Evolutionary conservation across 2,888 invertebrate genomes (phyloP).

Genomic region (Xylocampa areola): DNA sequence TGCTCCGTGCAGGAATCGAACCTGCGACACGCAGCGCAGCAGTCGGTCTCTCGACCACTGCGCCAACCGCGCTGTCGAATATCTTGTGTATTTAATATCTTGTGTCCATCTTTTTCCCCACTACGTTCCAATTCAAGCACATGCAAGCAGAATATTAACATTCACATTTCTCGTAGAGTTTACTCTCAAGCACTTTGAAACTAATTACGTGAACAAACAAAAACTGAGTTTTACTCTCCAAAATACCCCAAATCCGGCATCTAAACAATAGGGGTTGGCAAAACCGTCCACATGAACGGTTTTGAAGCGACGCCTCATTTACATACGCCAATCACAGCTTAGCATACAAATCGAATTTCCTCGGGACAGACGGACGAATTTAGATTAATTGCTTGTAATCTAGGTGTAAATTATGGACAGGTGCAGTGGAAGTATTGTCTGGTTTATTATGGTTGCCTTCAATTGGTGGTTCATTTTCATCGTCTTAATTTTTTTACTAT

Average conservation of each 20-base stretch:
- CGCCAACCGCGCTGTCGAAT: too few species aligned
- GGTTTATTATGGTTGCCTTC: conserved; percentile 1
- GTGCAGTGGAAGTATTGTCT: conserved; percentile 3
- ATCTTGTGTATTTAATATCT: too few species aligned
- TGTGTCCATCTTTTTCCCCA: too few species aligned
- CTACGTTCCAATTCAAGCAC: background rate
- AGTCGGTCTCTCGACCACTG: too few species aligned
- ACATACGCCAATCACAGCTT: conserved; percentile 62
- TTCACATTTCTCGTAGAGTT: background rate
- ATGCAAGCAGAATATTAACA: too few species aligned
- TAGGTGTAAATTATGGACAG: conserved; percentile 46
- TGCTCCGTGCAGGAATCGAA: too few species aligned
- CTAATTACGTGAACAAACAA: conserved; percentile 33
- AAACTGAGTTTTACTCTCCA: conserved; percentile 28
- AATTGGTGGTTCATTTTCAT: background rate
- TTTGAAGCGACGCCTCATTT: conserved; percentile 53
- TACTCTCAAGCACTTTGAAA: conserved; percentile 14
- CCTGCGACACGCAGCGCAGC: too few species aligned
- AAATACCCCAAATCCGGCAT: conserved; percentile 34
- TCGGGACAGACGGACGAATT: conserved; percentile 53
- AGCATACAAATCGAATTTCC: conserved; percentile 62
- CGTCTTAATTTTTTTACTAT: too few species aligned
- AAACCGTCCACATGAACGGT: conserved; percentile 51
- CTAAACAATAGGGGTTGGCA: conserved; percentile 48
- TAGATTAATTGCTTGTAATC: conserved; percentile 61